phyloP scores from a whole-genome alignment of 2,888 invertebrate genomes.

The Idaea biselata region DNA sequence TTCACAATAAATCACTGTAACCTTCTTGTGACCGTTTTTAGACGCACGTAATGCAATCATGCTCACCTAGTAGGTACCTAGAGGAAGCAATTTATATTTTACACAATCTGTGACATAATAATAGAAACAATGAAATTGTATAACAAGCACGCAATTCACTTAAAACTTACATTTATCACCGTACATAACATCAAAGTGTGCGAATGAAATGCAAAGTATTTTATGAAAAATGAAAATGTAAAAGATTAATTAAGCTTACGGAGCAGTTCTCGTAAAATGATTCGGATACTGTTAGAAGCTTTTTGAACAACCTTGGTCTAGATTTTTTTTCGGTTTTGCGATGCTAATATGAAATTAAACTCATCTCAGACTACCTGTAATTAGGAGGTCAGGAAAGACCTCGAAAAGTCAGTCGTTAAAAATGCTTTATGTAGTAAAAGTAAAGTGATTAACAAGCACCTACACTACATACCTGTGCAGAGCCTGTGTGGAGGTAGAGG shows the following conservation, averaged over 20 bases:
- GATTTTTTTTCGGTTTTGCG: no score
- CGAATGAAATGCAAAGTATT: not conserved
- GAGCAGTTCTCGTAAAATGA: not conserved
- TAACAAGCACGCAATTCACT: constrained; percentile 2
- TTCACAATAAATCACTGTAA: not conserved
- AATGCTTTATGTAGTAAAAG: no score
- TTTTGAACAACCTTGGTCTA: not conserved
- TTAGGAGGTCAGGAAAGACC: no score
- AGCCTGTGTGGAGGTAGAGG: no score
- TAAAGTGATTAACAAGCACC: no score
- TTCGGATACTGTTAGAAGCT: not conserved
- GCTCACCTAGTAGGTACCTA: not conserved
- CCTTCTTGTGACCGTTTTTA: not conserved
- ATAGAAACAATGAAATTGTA: constrained; percentile 3
- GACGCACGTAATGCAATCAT: constrained; percentile 1
- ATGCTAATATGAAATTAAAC: no score
- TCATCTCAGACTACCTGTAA: no score
- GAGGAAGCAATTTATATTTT: not conserved
- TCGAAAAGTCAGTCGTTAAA: no score
- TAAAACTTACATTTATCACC: not conserved
- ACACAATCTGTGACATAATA: constrained; percentile 1
- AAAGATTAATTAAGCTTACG: constrained; percentile 1
- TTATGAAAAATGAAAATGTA: not conserved
- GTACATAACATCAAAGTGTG: not conserved
- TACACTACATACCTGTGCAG: no score